A percentile compares a stretch with the other conserved stretches of the same genome.
Evolutionary conservation across 2,797 vertebrate species (phyloP).

Genomic region (Lepidocolaptes lacrymiger): DNA sequence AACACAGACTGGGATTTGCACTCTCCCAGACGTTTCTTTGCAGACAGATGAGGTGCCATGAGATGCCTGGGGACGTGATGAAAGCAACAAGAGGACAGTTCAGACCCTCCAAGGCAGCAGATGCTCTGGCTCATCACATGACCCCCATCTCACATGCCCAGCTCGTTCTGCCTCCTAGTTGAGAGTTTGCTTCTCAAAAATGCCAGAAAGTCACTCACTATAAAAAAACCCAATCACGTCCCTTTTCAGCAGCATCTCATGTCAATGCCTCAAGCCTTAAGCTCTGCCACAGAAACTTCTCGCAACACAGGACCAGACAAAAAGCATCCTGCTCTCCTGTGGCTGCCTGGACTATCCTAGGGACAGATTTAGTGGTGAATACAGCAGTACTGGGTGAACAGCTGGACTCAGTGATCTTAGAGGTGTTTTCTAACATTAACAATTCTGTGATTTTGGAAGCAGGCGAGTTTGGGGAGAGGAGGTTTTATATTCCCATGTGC

Average conservation of each 20-base stretch:
- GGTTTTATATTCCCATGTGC: background rate
- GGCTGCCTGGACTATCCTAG: background rate
- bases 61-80: background rate
- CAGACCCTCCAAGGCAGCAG: background rate
- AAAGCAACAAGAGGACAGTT: background rate
- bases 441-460: background rate
- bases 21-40: background rate
- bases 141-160: background rate
- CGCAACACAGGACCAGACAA: background rate
- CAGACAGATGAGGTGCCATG: background rate
- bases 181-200: background rate
- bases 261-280: background rate
- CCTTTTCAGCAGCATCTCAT: background rate
- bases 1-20: background rate
- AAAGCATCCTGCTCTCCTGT: background rate
- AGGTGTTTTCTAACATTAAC: background rate
- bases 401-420: background rate
- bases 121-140: background rate
- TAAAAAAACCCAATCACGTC: background rate
- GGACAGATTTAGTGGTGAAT: background rate
- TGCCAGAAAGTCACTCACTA: background rate
- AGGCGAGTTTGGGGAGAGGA: background rate
- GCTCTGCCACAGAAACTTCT: background rate
- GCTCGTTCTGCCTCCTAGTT: background rate
- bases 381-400: background rate